These are phyloP conservation scores for Peromyscus californicus DNA, from an alignment of 2,113 vertebrate species.

Conservation along the genomic window DNA sequence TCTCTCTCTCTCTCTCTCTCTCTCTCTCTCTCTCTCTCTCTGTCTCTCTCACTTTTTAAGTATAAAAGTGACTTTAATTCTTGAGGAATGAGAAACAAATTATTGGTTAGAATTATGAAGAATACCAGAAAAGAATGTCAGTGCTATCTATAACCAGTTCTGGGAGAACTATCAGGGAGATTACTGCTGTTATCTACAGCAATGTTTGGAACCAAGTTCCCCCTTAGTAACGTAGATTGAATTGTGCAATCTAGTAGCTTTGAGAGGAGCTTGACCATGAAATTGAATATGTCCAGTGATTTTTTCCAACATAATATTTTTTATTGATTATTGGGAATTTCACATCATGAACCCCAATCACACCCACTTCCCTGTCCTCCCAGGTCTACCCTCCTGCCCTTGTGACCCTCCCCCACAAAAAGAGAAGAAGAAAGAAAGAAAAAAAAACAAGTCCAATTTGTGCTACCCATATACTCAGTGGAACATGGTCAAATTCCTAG, in stretches of 20 bases:
- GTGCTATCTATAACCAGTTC: not conserved
- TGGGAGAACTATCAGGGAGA: not conserved
- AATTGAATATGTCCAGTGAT: conserved; percentile 35
- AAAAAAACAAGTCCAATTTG: not conserved
- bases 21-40: too few relatives aligned
- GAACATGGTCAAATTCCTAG: not conserved
- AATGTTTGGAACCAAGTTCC: not conserved
- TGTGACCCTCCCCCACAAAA: not conserved
- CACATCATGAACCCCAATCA: not conserved
- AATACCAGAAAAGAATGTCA: conserved; percentile 5
- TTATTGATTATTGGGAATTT: not conserved
- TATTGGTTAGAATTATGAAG: not conserved
- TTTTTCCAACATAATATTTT: conserved; percentile 8
- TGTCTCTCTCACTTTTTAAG: not conserved
- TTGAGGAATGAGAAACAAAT: conserved; percentile 21
- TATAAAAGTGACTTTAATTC: conserved; percentile 46
- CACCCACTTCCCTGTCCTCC: not conserved
- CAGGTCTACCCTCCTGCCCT: not conserved
- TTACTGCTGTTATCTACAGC: conserved; percentile 9
- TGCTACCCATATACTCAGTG: not conserved
- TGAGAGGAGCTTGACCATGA: conserved; percentile 59
- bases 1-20: too few relatives aligned
- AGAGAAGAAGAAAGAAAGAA: not conserved
- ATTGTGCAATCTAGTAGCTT: conserved; percentile 56
- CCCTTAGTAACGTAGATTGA: conserved; percentile 42